Evolutionary conservation across 2,113 vertebrate species (phyloP).

Genomic region (Clarias batrachus): DNA sequence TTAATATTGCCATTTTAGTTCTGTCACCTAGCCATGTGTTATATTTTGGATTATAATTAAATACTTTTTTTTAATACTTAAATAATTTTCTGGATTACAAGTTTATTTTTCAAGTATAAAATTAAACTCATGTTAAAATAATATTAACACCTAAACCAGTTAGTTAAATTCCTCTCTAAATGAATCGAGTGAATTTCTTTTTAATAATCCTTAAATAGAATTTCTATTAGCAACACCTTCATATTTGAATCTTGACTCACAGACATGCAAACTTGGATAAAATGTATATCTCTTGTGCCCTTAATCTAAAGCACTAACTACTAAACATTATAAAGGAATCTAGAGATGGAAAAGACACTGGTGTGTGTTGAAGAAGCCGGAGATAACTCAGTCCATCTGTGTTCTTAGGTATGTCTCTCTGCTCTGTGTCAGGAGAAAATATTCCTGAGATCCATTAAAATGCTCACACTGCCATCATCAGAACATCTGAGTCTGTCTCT

Average conservation of each 20-base stretch:
- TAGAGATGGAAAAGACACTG: too few species aligned
- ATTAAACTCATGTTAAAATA: too few species aligned
- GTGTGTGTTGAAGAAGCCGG: too few species aligned
- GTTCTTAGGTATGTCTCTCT: not conserved
- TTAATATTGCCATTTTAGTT: not conserved
- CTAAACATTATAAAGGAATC: too few species aligned
- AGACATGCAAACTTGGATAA: not conserved
- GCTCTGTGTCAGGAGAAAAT: slow-evolving; percentile 5
- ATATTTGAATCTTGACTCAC: not conserved
- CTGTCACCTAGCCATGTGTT: not conserved
- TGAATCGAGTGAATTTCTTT: not conserved
- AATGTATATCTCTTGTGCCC: not conserved
- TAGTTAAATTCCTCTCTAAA: not conserved
- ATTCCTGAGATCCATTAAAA: not conserved
- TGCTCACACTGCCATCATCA: not conserved
- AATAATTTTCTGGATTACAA: too few species aligned
- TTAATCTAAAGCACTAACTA: not conserved
- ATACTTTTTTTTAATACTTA: too few species aligned
- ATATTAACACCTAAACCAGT: too few species aligned
- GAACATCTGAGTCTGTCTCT: not conserved
- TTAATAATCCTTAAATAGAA: not conserved
- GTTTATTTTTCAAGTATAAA: too few species aligned
- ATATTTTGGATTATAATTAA: too few species aligned
- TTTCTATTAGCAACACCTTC: not conserved
- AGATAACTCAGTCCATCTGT: not conserved